Evolutionary conservation across 1,140 invertebrate species (phyloP).

Genomic region (Euschistus heros): DNA sequence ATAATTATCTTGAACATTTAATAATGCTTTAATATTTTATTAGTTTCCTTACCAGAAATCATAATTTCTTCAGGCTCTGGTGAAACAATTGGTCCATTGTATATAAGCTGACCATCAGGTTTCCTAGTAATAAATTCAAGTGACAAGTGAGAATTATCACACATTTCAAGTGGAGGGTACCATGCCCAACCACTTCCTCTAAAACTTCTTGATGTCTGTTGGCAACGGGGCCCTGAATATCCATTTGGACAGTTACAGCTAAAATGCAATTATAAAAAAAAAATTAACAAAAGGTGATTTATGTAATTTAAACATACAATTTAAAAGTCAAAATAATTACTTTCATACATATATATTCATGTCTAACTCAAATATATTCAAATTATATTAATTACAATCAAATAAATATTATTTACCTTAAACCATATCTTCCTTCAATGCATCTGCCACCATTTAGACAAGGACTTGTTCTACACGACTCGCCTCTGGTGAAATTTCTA

Average conservation of each 20-base stretch:
- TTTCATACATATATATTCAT: too few relatives aligned
- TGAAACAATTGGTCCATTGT: conserved; percentile 91
- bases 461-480: conserved; percentile 78
- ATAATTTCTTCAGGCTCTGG: conserved; percentile 79
- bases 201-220: conserved; percentile 89
- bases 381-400: not conserved
- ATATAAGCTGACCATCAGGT: conserved; percentile 82
- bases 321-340: too few relatives aligned
- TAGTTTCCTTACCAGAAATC: conserved; percentile 51
- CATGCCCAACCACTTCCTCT: conserved; percentile 87
- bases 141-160: conserved; percentile 86
- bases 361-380: too few relatives aligned
- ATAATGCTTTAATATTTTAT: too few relatives aligned
- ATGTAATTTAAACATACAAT: not conserved
- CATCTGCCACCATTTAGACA: conserved; percentile 94
- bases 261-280: conserved; percentile 21
- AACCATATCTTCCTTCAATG: conserved; percentile 72
- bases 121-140: conserved; percentile 89
- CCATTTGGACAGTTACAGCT: conserved; percentile 81
- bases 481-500: conserved; percentile 76
- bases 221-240: conserved; percentile 89
- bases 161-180: conserved; percentile 92
- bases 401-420: conserved; percentile 45
- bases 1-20: too few relatives aligned
- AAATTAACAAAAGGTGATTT: not conserved